Conservation (phyloP, 2,113 vertebrate species). For the Cepphus grylle region DNA sequence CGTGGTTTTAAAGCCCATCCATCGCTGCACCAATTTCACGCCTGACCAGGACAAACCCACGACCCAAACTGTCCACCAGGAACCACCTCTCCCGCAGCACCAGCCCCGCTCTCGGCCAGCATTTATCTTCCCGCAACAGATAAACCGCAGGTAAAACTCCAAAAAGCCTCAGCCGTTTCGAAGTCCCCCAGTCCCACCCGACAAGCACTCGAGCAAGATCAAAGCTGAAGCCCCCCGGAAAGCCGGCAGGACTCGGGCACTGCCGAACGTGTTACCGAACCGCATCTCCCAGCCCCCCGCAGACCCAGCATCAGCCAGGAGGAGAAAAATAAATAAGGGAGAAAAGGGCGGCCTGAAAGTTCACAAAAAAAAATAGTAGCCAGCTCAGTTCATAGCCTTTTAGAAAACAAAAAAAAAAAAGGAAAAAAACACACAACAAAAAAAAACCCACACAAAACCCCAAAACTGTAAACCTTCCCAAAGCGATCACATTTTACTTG, state of each 20-base stretch:
- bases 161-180: accelerated
- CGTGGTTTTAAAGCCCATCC: not conserved
- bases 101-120: not conserved
- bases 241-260: not conserved
- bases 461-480: not conserved
- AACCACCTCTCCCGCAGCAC: not conserved
- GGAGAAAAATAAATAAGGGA: not conserved
- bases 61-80: not conserved
- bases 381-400: not conserved
- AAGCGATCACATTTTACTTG: not conserved
- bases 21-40: not conserved
- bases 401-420: not conserved
- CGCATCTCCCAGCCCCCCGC: accelerated
- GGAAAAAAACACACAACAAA: not conserved
- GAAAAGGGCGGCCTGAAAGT: not conserved
- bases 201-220: not conserved
- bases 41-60: not conserved
- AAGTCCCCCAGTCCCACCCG: not conserved
- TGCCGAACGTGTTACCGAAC: not conserved
- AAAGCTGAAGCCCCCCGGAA: not conserved
- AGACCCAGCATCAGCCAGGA: not conserved
- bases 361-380: not conserved
- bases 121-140: not conserved
- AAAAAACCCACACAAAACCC: too few relatives aligned
- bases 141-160: not conserved